These are phyloP conservation scores for Pelagia noctiluca DNA, from an alignment of 30 jellyfish, hydroid and myxozoan species.

Conservation along the genomic window DNA sequence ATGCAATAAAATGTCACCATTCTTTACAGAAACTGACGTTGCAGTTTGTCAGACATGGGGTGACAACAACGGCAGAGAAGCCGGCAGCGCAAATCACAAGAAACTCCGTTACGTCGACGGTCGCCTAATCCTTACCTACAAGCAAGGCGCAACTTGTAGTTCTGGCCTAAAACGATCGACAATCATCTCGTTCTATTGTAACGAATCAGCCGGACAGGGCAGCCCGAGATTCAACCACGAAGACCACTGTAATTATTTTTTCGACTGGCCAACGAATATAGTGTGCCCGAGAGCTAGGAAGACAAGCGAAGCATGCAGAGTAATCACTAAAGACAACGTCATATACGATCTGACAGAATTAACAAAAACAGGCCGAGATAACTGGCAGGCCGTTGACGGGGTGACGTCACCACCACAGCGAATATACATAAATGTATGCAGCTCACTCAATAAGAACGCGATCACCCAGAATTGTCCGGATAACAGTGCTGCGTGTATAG, in stretches of 20 bases:
- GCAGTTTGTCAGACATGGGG: slow-evolving; percentile 71
- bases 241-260: slow-evolving; percentile 74
- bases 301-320: slow-evolving; percentile 60
- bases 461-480: slow-evolving; percentile 59
- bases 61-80: slow-evolving; percentile 9
- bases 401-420: slow-evolving; percentile 12
- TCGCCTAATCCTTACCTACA: slow-evolving; percentile 37
- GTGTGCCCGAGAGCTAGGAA: slow-evolving; percentile 72
- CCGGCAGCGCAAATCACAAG: slow-evolving; percentile 71
- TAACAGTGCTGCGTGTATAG: slow-evolving; percentile 69
- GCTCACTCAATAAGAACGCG: slow-evolving; percentile 20
- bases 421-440: slow-evolving; percentile 73
- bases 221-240: slow-evolving; percentile 69
- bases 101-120: slow-evolving; percentile 73
- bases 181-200: slow-evolving; percentile 56
- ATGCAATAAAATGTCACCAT: not conserved
- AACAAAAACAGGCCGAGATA: slow-evolving; percentile 31
- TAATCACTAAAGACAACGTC: slow-evolving; percentile 24
- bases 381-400: slow-evolving; percentile 62
- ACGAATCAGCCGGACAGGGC: slow-evolving; percentile 66
- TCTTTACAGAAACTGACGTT: slow-evolving; percentile 38
- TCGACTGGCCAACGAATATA: slow-evolving; percentile 75
- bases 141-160: slow-evolving; percentile 71
- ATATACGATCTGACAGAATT: slow-evolving; percentile 73
- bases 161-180: slow-evolving; percentile 68